Evolutionary conservation across 2,797 vertebrate species (phyloP), one percentile per base, ranked within the genome.

Genomic region (Xenopus petersii): DNA sequence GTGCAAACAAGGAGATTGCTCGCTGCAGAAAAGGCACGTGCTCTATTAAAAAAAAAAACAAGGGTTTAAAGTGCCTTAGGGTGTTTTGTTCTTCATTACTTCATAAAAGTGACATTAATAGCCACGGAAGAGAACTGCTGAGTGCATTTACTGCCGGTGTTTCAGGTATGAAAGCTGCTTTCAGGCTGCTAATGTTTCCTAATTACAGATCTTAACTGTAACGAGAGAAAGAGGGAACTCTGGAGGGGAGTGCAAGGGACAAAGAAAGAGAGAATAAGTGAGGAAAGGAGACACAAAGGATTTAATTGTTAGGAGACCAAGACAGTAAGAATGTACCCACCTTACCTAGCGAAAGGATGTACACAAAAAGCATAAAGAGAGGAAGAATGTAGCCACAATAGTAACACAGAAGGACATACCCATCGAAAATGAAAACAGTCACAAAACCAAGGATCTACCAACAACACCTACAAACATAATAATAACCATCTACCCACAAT

Each of bases 31-130:
- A 91, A 90, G 88, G 82, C 81, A 79, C 24, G 0, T 86, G 84
- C 87, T 87, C 1, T 89, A 86, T 90, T 87, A 88, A 86, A 56
- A 30, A 21, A 21, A 30, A 85, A 88, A 80, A 88, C 91, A 91
- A 89, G 89, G 86, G 89, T 89, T 91, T 92, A 91, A 93, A 93
- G 90, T 89, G 89, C 89, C 88, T 90, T 75, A 48, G 88, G 88
- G 89, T 92, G 88, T 90, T 93, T 91, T 91, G 89, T 88, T 91
- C 90, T 88, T 93, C 91, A 87, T 90, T 91, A 91, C 89, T 91
- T 92, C 91, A 90, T 88, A 90, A 87, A 91, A 91, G 88, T 91
- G 91, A 92, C 91, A 91, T 93, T 92, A 92, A 93, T 91, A 92
- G 90, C 89, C 89, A 90, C 86, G 85, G 84, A 91, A 92, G 88